Evolutionary conservation across 2,113 vertebrate species (phyloP).

Genomic region (Stercorarius parasiticus): DNA sequence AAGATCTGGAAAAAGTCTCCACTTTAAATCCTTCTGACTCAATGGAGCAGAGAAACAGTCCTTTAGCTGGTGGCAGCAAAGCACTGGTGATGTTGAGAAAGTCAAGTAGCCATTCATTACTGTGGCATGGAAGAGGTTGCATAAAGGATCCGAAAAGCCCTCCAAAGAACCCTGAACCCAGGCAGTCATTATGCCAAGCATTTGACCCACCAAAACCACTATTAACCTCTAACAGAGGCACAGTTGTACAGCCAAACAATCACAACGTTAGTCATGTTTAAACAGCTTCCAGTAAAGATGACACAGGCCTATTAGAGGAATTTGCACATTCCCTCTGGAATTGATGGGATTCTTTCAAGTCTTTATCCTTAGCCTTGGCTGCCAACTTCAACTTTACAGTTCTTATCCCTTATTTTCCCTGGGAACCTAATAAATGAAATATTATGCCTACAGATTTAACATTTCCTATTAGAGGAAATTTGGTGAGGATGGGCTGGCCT

Average conservation of each 20-base stretch:
- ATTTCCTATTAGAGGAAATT: neutral
- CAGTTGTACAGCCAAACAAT: constrained; percentile 23
- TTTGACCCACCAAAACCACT: constrained; percentile 42
- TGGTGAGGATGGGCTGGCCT: neutral
- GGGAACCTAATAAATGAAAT: neutral
- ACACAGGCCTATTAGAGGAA: constrained; percentile 21
- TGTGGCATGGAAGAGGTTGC: neutral
- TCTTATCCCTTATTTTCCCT: neutral
- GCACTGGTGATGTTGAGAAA: neutral
- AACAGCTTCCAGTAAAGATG: constrained; percentile 54
- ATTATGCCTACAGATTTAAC: neutral
- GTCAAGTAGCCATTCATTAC: constrained; percentile 27
- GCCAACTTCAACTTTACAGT: neutral
- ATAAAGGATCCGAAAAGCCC: constrained; percentile 8
- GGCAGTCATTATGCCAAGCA: constrained; percentile 35
- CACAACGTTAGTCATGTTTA: constrained; percentile 36
- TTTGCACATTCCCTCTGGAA: neutral
- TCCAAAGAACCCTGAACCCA: constrained; percentile 1
- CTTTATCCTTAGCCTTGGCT: constrained; percentile 6
- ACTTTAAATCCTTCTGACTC: neutral
- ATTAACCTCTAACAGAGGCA: constrained; percentile 36
- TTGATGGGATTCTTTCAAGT: neutral
- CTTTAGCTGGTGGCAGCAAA: neutral
- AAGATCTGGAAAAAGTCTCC: neutral
- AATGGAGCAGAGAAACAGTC: neutral